Conservation (phyloP, 2,797 vertebrate genomes). For the Allobates femoralis region DNA sequence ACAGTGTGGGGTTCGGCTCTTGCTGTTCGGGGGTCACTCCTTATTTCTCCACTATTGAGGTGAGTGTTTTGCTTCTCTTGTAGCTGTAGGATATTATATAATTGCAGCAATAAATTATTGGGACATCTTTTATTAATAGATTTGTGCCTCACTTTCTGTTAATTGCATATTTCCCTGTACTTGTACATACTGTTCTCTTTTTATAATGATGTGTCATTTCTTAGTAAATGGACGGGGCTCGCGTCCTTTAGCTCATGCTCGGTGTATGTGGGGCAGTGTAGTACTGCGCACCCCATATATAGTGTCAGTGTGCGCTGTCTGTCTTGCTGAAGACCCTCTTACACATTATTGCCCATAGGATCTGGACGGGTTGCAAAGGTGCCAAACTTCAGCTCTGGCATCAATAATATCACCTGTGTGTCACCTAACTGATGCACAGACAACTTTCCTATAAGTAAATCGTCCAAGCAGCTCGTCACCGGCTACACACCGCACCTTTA, state of each 20-base stretch:
- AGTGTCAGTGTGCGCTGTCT: too few relatives aligned
- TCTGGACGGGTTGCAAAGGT: neutral
- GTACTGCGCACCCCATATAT: too few relatives aligned
- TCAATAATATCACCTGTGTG: neutral
- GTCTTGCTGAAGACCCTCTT: neutral
- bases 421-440: neutral
- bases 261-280: too few relatives aligned
- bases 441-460: neutral
- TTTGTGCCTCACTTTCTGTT: constrained; percentile 22
- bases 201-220: neutral
- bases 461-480: neutral
- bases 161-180: constrained; percentile 4
- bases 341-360: neutral
- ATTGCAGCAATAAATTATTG: neutral
- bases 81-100: neutral
- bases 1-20: too few relatives aligned
- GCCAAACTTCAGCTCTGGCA: neutral
- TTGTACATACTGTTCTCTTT: constrained; percentile 35
- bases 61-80: neutral
- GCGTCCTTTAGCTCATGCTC: neutral
- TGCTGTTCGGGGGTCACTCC: too few relatives aligned
- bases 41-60: neutral
- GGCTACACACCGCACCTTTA: neutral
- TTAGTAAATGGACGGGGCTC: neutral
- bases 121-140: constrained; percentile 4